Percentiles rank a stretch among this genome's conserved stretches.
phyloP scores from a whole-genome alignment of 2,888 invertebrate species.

The Lithophane socia region DNA sequence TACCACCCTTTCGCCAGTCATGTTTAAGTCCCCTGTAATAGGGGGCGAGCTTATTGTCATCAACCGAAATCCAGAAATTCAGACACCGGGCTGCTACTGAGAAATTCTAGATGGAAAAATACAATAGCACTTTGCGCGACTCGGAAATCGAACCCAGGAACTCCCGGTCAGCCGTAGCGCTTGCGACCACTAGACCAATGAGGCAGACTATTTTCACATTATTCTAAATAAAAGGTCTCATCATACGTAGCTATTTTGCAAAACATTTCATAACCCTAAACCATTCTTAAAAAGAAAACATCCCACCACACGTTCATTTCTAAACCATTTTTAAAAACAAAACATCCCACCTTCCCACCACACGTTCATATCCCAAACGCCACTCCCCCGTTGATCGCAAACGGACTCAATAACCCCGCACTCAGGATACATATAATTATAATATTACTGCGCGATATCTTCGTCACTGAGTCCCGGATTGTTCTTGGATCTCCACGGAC shows the following conservation, averaged over 20 bases:
- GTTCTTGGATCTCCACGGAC: slow-evolving; percentile 70
- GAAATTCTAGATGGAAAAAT: no score
- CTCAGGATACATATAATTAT: slow-evolving; percentile 64
- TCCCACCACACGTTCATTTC: slow-evolving; percentile 1
- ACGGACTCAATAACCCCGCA: slow-evolving; percentile 37
- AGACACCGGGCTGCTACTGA: no score
- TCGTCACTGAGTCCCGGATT: slow-evolving; percentile 71
- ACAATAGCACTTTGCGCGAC: no score
- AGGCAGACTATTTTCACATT: background rate
- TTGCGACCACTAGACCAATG: no score
- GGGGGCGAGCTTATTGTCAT: no score
- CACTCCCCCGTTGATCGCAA: slow-evolving; percentile 30
- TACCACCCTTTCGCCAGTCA: no score
- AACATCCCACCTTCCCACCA: background rate
- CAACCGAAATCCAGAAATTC: no score
- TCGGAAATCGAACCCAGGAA: no score
- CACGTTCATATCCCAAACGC: slow-evolving; percentile 15
- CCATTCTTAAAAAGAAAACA: background rate
- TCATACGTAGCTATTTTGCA: background rate
- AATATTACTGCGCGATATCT: slow-evolving; percentile 67
- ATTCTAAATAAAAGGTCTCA: background rate
- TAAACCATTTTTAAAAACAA: background rate
- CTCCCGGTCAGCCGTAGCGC: no score
- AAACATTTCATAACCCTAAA: background rate
- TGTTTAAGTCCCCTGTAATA: no score